These are phyloP conservation scores for Andrena minutula DNA, from an alignment of 2,888 invertebrate genomes.

Conservation along the genomic window DNA sequence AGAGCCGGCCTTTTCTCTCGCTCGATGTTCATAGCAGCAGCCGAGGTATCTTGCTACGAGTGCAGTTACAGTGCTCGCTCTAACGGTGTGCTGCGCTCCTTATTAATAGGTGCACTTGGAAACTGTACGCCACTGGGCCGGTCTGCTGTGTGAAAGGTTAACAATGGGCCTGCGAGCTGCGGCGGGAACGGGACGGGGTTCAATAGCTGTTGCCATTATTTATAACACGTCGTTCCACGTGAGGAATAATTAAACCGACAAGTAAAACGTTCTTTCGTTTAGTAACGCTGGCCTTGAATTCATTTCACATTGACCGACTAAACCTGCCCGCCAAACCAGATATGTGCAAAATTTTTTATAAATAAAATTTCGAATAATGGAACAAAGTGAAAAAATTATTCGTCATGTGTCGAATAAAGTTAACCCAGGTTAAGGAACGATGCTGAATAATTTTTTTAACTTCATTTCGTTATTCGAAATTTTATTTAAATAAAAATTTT, in stretches of 20 bases:
- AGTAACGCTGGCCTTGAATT: conserved; percentile 37
- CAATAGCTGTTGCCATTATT: conserved; percentile 60
- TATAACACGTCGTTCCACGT: conserved; percentile 45
- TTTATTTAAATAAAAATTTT: too few species aligned
- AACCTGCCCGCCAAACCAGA: not conserved
- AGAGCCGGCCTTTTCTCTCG: conserved; percentile 48
- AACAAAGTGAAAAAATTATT: too few species aligned
- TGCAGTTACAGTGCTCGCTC: conserved; percentile 63
- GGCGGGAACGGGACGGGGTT: conserved; percentile 32
- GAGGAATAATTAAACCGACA: conserved; percentile 26
- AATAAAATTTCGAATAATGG: too few species aligned
- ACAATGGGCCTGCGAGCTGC: conserved; percentile 60
- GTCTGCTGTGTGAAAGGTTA: conserved; percentile 60
- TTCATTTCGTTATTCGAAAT: too few species aligned
- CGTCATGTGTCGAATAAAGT: too few species aligned
- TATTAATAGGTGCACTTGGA: conserved; percentile 72
- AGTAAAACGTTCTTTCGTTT: conserved; percentile 53
- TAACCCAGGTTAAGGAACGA: too few species aligned
- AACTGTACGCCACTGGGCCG: conserved; percentile 58
- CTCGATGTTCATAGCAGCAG: conserved; percentile 43
- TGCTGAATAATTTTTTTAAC: too few species aligned
- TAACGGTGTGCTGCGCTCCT: conserved; percentile 65
- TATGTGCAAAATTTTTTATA: too few species aligned
- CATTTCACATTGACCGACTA: not conserved
- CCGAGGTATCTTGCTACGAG: conserved; percentile 52